Conservation (phyloP, 1,140 invertebrate species). For the Papilio aristodemus region DNA sequence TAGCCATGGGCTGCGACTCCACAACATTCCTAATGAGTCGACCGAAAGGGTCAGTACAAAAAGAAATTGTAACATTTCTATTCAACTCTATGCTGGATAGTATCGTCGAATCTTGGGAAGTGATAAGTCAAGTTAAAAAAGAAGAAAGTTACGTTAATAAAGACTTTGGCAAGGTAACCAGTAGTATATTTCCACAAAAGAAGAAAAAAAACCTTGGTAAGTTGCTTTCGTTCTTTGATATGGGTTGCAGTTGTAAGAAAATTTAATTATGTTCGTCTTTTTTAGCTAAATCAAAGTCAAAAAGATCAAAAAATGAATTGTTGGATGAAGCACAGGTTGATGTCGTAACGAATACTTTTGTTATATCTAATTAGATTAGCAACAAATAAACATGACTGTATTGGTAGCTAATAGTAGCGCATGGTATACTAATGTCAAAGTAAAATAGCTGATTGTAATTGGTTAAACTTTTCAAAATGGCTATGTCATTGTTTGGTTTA, state of each 20-base stretch:
- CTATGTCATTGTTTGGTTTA: slow-evolving; percentile 18
- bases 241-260: slow-evolving; percentile 3
- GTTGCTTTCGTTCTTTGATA: slow-evolving; percentile 1
- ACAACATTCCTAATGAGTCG: slow-evolving; percentile 37
- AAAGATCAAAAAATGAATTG: slow-evolving; percentile 54
- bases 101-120: slow-evolving; percentile 65
- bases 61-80: slow-evolving; percentile 61
- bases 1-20: slow-evolving; percentile 51
- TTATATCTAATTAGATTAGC: too few species aligned
- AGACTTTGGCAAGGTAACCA: slow-evolving; percentile 49
- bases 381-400: too few species aligned
- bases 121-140: slow-evolving; percentile 46
- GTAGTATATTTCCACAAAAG: slow-evolving; percentile 54
- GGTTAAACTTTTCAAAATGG: not conserved
- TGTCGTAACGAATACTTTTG: too few species aligned
- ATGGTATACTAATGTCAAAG: too few species aligned
- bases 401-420: too few species aligned
- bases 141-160: slow-evolving; percentile 41
- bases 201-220: slow-evolving; percentile 54
- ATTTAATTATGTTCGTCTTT: slow-evolving; percentile 18
- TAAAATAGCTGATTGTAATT: too few species aligned
- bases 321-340: slow-evolving; percentile 49
- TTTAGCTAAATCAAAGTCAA: slow-evolving; percentile 56
- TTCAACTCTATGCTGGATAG: slow-evolving; percentile 65
- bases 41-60: slow-evolving; percentile 54